Evolutionary conservation across 2,888 invertebrate genomes (phyloP), one percentile per base, ranked within the genome.

Genomic region (Exocentrus adspersus): DNA sequence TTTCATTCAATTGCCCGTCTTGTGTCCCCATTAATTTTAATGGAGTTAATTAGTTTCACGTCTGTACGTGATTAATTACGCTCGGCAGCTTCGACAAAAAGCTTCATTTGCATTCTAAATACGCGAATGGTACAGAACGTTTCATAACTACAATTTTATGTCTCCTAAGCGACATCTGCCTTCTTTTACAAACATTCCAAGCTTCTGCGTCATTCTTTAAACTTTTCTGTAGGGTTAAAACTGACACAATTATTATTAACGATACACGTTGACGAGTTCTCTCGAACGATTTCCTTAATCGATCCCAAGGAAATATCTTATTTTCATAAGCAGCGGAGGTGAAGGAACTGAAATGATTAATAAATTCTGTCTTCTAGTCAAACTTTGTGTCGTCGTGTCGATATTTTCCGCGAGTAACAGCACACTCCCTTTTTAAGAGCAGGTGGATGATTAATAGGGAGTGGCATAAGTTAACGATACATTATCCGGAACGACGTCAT

Each of bases 1-100:
- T 48, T 48, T 24, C 48, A 4, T 7, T 48, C 10, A 48, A 48
- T 48, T 48, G 28, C 16, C 16, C 28, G n/a, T 17, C 16, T 48
- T 48, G 48, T 48, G n/a, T n/a, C n/a, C 48, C 7, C 16, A 48
- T 24, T 16, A 48, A 28, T 16, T 48, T 28, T 30, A 48, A 28
- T 48, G 14, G 17, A n/a, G 3, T 6, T 12, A 48, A 30, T 9
- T 46, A 28, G 5, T 37, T 37, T 37, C 14, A 48, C 17, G 48
- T 17, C 14, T 12, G 24, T 48, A 28, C 9, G 4, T 48, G 16
- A 48, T 10, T 37, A 37, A 37, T 3, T 37, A 12, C 14, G 6
- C 37, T 12, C 37, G 12, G 37, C 14, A 12, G 37, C 37, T 5
- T n/a, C 12, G 14, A 37, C 12, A 12, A 3, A n/a, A n/a, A 12